These are phyloP conservation scores for Megaptera novaeangliae DNA, from an alignment of 2,113 vertebrate genomes.

Conservation along the genomic window DNA sequence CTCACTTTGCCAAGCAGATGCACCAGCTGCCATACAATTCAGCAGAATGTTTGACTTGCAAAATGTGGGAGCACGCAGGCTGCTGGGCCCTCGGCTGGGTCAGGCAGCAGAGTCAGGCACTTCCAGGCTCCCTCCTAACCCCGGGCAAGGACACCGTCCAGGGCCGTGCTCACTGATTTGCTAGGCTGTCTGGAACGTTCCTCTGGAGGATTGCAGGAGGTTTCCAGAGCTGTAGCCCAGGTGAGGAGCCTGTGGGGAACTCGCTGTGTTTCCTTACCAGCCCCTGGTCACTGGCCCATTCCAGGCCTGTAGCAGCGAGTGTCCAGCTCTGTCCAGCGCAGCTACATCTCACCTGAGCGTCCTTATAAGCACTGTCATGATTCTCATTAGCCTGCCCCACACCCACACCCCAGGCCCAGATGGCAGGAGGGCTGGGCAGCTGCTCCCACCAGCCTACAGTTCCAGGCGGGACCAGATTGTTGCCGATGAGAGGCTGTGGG, in stretches of 20 bases:
- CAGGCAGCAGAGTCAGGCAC: neutral
- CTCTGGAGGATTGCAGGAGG: neutral
- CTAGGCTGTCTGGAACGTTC: neutral
- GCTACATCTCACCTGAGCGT: rapidly evolving
- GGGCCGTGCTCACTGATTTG: no score
- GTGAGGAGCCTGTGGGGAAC: neutral
- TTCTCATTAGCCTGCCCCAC: neutral
- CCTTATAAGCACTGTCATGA: neutral
- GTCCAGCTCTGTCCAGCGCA: neutral
- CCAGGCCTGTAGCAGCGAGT: rapidly evolving
- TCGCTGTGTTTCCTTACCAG: neutral
- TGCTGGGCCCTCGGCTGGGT: rapidly evolving
- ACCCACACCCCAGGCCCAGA: neutral
- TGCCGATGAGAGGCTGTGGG: neutral
- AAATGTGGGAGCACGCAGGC: neutral
- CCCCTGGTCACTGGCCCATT: neutral
- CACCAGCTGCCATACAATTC: rapidly evolving
- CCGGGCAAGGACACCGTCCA: neutral
- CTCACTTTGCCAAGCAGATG: neutral
- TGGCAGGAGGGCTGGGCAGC: neutral
- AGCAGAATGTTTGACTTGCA: neutral
- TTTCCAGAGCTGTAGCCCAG: neutral
- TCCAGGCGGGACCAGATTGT: neutral
- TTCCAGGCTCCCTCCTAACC: neutral
- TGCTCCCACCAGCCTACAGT: no score